These are phyloP conservation scores for Eumacrocentrus americanus DNA, from an alignment of 2,888 invertebrate genomes.

Conservation along the genomic window DNA sequence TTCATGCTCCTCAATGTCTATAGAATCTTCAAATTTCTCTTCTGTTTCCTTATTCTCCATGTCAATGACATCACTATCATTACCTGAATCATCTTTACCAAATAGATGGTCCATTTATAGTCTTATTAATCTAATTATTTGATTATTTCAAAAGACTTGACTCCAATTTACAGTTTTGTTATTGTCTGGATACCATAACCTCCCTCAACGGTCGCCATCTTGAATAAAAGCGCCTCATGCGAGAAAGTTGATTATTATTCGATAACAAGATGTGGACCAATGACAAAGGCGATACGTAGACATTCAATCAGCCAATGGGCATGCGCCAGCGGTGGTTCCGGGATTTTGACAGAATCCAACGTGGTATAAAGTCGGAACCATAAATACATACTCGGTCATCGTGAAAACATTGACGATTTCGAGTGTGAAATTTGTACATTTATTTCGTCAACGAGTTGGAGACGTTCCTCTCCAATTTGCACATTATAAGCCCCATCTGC, in stretches of 20 bases:
- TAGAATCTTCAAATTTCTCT: conserved; percentile 39
- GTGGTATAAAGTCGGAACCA: conserved; percentile 47
- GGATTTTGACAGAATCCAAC: conserved; percentile 56
- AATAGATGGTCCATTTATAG: conserved; percentile 50
- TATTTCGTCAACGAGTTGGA: too few species aligned
- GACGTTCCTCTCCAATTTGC: too few species aligned
- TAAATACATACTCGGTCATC: background rate
- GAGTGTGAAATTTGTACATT: background rate
- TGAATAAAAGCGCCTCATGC: too few species aligned
- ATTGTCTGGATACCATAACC: too few species aligned
- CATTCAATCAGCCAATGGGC: conserved; percentile 46
- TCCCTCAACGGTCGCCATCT: too few species aligned
- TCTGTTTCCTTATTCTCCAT: conserved; percentile 39
- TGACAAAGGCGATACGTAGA: conserved; percentile 18
- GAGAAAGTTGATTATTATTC: too few species aligned
- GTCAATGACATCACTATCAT: conserved; percentile 46
- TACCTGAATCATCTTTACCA: conserved; percentile 52
- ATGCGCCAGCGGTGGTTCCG: conserved; percentile 53
- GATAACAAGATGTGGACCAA: conserved; percentile 26
- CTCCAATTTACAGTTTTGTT: too few species aligned
- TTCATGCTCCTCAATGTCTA: conserved; percentile 37
- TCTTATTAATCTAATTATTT: background rate
- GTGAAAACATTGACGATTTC: background rate
- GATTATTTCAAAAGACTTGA: too few species aligned
- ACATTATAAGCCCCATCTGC: too few species aligned